phyloP scores from a whole-genome alignment of 2,888 invertebrate species.

The Eudemis profundana region DNA sequence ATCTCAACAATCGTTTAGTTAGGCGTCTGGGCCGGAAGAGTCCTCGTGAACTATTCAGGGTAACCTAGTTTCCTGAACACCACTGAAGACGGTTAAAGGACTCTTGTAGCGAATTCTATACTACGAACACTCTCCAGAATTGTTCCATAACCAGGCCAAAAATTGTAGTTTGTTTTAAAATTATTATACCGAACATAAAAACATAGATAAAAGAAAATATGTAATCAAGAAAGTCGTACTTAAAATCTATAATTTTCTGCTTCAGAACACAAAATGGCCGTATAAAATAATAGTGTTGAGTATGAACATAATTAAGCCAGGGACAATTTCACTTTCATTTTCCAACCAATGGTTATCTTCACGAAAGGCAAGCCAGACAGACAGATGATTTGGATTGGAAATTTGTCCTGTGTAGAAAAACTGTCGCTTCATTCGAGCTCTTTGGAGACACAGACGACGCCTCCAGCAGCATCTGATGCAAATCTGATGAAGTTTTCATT shows the following conservation, averaged over 20 bases:
- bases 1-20: neutral
- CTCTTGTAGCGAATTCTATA: neutral
- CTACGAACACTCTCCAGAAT: neutral
- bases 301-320: neutral
- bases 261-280: neutral
- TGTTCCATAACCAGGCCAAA: neutral
- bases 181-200: too few species aligned
- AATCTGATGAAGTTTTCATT: too few species aligned
- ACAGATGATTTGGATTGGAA: too few species aligned
- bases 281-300: neutral
- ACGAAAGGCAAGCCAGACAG: too few species aligned
- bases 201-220: too few species aligned
- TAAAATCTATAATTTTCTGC: neutral
- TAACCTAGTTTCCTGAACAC: neutral
- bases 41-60: neutral
- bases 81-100: neutral
- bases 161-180: too few species aligned
- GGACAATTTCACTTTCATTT: neutral
- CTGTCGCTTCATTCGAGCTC: too few species aligned
- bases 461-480: too few species aligned
- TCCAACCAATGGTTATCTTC: neutral
- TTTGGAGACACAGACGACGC: too few species aligned
- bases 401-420: too few species aligned
- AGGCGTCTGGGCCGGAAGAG: neutral
- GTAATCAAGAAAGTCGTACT: too few species aligned